Percentiles rank a stretch among this genome's conserved stretches.
Evolutionary conservation across 2,888 invertebrate species (phyloP).

Genomic region (Chymomyza caudatula): DNA sequence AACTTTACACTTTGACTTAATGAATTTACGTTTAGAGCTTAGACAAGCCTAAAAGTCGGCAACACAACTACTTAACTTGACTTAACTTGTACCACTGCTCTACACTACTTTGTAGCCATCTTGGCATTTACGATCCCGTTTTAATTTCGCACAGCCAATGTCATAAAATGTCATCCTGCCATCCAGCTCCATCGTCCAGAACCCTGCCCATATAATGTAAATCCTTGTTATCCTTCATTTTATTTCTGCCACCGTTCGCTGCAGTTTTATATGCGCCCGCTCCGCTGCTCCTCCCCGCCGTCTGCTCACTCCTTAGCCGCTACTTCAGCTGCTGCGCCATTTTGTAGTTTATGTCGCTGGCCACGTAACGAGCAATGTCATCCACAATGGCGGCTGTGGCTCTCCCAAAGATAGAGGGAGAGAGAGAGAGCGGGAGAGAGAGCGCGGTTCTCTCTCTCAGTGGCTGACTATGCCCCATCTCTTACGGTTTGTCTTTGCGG

Average conservation of each 20-base stretch:
- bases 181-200: background rate
- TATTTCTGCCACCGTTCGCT: constrained; percentile 21
- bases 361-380: background rate
- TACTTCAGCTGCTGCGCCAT: constrained; percentile 35
- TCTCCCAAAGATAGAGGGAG: background rate
- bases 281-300: background rate
- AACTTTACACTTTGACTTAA: constrained; percentile 33
- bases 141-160: background rate
- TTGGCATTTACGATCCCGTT: constrained; percentile 21
- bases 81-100: no score
- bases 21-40: constrained; percentile 18
- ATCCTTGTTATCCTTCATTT: constrained; percentile 63
- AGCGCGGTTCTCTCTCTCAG: background rate
- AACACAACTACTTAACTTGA: constrained; percentile 1
- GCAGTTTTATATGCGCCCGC: background rate
- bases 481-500: background rate
- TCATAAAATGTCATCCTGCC: background rate
- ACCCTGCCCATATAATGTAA: constrained; percentile 49
- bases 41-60: constrained; percentile 13
- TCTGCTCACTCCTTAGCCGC: constrained; percentile 7
- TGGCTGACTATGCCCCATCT: background rate
- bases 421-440: background rate
- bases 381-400: background rate
- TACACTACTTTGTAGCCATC: constrained; percentile 16
- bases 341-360: constrained; percentile 41